Base-by-base conservation (phyloP, 2,888 invertebrate genomes). In the Slavum lentiscoides region DNA sequence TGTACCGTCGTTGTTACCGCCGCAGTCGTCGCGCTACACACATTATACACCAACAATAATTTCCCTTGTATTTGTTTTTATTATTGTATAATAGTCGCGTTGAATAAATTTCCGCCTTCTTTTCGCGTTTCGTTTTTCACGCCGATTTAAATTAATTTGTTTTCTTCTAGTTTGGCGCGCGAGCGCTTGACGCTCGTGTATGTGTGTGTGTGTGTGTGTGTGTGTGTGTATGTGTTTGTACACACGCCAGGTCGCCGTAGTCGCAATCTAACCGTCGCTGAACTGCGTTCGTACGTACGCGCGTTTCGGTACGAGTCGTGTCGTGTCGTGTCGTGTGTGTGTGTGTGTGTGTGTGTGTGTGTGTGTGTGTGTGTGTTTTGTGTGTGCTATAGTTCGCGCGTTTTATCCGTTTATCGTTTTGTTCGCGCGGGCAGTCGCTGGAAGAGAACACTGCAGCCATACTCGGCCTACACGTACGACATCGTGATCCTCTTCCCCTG, bases 1-100 rank as follows among this genome's bases (percentile, higher is more conserved):
- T 55, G 7, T 61, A 69, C 55, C 21, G 75, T 43, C 64, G 64
- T 21, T 11, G 74, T 37, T 30, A 21, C 53, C n/a, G 53, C 62
- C 21, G 69, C 64, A 62, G 70, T 30, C 4, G 30, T 4, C 30
- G 30, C 30, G 30, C 30, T 30, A 1, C 4, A 30, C 30, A 30
- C 4, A n/a, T n/a, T n/a, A n/a, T n/a, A n/a, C n/a, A n/a, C n/a
- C n/a, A n/a, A n/a, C n/a, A n/a, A n/a, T n/a, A n/a, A n/a, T n/a
- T n/a, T n/a, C n/a, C n/a, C n/a, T n/a, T n/a, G n/a, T n/a, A n/a
- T n/a, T n/a, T n/a, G n/a, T n/a, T n/a, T n/a, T n/a, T n/a, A n/a
- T n/a, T n/a, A n/a, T n/a, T n/a, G 39, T 17, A 1, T 17, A 1
- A 11, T 15, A 6, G 30, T 30, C 37, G 9, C 43, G 6, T 17